phyloP scores from a whole-genome alignment of 2,797 vertebrate species.

The Rhincodon typus region DNA sequence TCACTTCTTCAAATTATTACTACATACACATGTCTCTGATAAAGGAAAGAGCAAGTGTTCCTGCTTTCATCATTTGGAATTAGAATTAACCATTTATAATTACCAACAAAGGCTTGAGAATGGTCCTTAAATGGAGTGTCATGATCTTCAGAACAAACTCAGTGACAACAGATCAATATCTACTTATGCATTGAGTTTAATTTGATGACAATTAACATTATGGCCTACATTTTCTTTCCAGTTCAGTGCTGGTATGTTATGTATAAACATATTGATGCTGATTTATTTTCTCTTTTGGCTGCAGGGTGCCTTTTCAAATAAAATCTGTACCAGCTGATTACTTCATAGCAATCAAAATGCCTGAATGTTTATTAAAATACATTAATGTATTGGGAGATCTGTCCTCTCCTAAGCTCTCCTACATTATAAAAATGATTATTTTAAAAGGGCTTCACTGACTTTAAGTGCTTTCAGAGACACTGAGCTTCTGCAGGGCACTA shows the following conservation, averaged over 20 bases:
- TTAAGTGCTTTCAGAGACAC: not conserved
- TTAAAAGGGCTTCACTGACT: not conserved
- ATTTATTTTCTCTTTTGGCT: not conserved
- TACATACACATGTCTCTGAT: not conserved
- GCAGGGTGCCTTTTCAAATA: not conserved
- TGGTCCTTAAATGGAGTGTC: not conserved
- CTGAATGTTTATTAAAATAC: not conserved
- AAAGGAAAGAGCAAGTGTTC: not conserved
- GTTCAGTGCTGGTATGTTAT: too few relatives aligned
- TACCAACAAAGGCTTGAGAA: not conserved
- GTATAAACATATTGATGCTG: not conserved
- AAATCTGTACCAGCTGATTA: not conserved
- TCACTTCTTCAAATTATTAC: not conserved
- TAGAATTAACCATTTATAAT: not conserved
- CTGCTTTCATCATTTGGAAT: constrained; percentile 3
- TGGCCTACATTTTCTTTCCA: not conserved
- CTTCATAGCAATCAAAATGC: not conserved
- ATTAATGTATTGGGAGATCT: not conserved
- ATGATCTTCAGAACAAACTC: not conserved
- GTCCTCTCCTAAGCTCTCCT: not conserved
- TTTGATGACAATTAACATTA: not conserved
- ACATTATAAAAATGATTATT: not conserved
- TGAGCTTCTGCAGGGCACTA: not conserved
- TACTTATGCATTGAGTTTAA: not conserved
- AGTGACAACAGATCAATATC: not conserved